Evolutionary conservation across 37 sponge, comb jelly and placozoan genomes (phyloP).

Genomic region (Trichoplax adhaerens): DNA sequence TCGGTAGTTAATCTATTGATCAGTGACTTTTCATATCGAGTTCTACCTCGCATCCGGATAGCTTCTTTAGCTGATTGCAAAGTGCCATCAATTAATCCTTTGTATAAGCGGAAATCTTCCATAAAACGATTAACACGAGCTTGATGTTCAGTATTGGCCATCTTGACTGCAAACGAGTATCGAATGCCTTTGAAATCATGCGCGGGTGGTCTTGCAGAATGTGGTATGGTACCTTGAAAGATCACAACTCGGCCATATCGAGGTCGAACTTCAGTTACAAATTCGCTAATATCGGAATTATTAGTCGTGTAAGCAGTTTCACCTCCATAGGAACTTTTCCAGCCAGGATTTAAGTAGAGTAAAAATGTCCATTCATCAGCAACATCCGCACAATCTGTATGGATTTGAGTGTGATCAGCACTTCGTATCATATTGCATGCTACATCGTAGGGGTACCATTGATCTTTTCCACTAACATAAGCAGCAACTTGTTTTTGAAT

Average conservation of each 20-base stretch:
- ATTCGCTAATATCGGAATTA: conserved; percentile 4
- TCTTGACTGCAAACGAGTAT: conserved; percentile 24
- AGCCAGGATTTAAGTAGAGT: conserved; percentile 17
- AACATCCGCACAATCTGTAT: conserved; percentile 6
- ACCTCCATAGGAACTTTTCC: conserved; percentile 4
- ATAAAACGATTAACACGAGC: no score
- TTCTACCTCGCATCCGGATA: no score
- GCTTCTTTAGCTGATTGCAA: no score
- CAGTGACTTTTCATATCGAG: no score
- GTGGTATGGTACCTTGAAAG: conserved; percentile 22
- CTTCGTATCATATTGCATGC: conserved; percentile 22
- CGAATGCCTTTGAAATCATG: conserved; percentile 5
- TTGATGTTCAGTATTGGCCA: neutral
- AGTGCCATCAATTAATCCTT: no score
- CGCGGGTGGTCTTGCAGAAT: conserved; percentile 21
- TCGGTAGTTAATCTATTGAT: no score
- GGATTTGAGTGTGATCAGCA: conserved; percentile 25
- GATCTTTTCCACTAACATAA: conserved; percentile 8
- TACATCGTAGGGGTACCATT: conserved; percentile 28
- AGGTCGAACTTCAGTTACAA: conserved; percentile 17
- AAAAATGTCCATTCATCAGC: conserved; percentile 23
- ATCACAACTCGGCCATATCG: conserved; percentile 20
- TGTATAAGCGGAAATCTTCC: no score
- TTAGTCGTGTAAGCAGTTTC: conserved; percentile 17
- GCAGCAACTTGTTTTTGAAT: conserved; percentile 6